These are phyloP conservation scores for Muschampia plurimacula DNA, from an alignment of 2,888 invertebrate genomes.

Conservation along the genomic window DNA sequence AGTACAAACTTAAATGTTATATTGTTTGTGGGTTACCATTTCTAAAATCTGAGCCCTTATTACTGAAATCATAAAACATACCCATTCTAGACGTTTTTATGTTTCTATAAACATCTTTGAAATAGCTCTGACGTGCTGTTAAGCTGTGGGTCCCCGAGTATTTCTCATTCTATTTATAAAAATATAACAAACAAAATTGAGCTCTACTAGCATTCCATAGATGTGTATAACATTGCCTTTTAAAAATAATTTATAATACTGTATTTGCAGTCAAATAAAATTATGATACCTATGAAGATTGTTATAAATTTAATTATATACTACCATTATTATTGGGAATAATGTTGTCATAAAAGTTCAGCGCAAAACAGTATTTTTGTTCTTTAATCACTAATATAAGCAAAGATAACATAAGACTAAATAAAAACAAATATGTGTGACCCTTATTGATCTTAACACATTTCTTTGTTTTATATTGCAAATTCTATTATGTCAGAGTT, in stretches of 20 bases:
- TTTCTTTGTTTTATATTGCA: neutral
- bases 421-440: too few relatives aligned
- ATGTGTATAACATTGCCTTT: conserved; percentile 15
- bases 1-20: neutral
- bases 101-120: too few relatives aligned
- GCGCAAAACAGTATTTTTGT: neutral
- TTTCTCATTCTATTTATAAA: neutral
- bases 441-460: too few relatives aligned
- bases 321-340: neutral
- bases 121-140: neutral
- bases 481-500: neutral
- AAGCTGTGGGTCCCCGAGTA: neutral
- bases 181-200: neutral
- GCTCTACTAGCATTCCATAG: conserved; percentile 27
- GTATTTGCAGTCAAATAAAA: neutral
- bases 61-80: neutral
- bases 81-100: neutral
- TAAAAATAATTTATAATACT: neutral
- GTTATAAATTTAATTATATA: neutral
- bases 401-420: neutral
- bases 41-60: conserved; percentile 1
- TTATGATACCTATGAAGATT: neutral
- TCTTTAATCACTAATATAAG: neutral
- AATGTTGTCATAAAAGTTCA: neutral
- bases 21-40: neutral